Percentiles rank a stretch among this genome's conserved stretches.
Conservation (phyloP, 2,113 vertebrate genomes). For the Paracanthobrama guichenoti region DNA sequence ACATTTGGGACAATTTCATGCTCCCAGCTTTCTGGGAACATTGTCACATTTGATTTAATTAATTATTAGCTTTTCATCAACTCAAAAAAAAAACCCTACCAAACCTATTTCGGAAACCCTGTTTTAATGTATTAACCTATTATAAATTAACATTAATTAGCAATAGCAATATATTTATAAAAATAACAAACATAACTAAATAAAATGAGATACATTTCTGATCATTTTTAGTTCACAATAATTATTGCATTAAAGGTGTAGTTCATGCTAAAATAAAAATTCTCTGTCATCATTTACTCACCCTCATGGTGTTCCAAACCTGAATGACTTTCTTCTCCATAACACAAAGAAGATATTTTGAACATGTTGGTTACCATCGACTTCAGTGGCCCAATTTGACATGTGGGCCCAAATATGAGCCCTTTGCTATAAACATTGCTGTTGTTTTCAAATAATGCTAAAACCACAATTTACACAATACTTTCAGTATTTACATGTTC, state of each 20-base stretch:
- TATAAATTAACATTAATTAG: not conserved
- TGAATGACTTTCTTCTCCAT: not conserved
- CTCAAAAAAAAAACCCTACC: too few relatives aligned
- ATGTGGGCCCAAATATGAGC: not conserved
- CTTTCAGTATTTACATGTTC: not conserved
- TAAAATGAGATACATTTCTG: not conserved
- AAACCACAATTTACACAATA: not conserved
- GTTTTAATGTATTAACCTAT: not conserved
- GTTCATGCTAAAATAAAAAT: not conserved
- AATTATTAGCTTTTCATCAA: too few relatives aligned
- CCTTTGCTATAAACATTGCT: not conserved
- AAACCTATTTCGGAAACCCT: not conserved
- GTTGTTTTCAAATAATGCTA: not conserved
- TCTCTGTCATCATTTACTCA: not conserved
- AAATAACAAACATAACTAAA: not conserved
- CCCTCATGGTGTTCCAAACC: not conserved
- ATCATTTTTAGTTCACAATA: not conserved
- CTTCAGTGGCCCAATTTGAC: not conserved
- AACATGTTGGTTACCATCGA: too few relatives aligned
- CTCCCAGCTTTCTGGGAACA: too few relatives aligned
- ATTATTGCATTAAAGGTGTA: not conserved
- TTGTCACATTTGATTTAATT: too few relatives aligned
- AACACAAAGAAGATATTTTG: not conserved
- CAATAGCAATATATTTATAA: not conserved
- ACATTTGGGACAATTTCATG: too few relatives aligned